These are phyloP conservation scores for Meta bourneti DNA, from an alignment of 2,888 invertebrate genomes.

Conservation along the genomic window DNA sequence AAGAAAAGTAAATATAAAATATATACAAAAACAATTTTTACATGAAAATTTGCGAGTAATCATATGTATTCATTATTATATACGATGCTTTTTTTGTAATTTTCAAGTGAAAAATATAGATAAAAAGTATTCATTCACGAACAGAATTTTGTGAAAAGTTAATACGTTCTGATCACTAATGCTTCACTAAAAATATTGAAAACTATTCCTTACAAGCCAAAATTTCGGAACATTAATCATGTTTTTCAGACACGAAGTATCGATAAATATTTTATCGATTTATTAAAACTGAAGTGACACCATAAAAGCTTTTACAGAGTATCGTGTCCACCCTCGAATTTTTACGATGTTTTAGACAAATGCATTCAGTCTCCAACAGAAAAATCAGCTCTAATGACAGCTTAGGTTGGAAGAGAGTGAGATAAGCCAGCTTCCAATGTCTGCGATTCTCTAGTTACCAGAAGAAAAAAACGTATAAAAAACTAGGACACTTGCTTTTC, in stretches of 20 bases:
- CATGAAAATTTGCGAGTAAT: no score
- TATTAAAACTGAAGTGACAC: not conserved
- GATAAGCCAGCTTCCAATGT: slow-evolving; percentile 30
- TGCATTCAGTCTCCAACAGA: slow-evolving; percentile 3
- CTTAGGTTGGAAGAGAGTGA: slow-evolving; percentile 21
- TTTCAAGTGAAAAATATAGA: no score
- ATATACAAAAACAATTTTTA: no score
- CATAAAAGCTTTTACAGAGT: not conserved
- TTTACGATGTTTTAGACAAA: slow-evolving; percentile 15
- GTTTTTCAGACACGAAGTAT: not conserved
- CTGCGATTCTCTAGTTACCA: slow-evolving; percentile 40
- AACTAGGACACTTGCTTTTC: slow-evolving; percentile 44
- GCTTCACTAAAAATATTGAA: no score
- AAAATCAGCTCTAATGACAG: slow-evolving; percentile 51
- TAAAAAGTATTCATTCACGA: no score
- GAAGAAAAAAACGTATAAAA: slow-evolving; percentile 50
- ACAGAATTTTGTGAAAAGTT: no score
- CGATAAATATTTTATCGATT: not conserved
- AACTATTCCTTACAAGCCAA: no score
- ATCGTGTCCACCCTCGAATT: not conserved
- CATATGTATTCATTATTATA: no score
- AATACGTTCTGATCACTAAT: no score
- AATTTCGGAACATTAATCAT: not conserved
- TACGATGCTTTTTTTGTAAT: no score
- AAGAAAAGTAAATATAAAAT: no score